Conservation (phyloP, 2,888 invertebrate species). For the Cheilosia variabilis region DNA sequence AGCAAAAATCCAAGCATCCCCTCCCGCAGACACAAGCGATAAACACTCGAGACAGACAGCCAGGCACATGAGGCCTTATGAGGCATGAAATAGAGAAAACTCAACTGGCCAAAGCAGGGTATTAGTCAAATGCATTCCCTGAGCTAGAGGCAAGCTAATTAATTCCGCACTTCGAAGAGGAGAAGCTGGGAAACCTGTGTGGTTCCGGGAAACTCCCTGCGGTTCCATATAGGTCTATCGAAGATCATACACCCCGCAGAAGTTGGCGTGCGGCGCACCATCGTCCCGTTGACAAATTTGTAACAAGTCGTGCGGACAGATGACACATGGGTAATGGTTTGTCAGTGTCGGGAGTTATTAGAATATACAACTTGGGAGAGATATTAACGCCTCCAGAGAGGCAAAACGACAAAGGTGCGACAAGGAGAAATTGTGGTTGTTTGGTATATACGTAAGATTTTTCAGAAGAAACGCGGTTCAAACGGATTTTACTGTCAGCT, state of each 20-base stretch:
- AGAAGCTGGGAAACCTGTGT: neutral
- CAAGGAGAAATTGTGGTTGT: slow-evolving; percentile 40
- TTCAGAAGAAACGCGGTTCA: neutral
- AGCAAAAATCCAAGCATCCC: slow-evolving; percentile 23
- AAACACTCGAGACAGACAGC: slow-evolving; percentile 20
- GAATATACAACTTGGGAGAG: slow-evolving; percentile 41
- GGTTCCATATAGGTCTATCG: neutral
- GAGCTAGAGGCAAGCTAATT: slow-evolving; percentile 15
- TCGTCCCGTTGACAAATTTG: slow-evolving; percentile 58
- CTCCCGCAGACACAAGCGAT: slow-evolving; percentile 1
- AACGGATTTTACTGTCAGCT: neutral
- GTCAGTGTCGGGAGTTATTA: slow-evolving; percentile 50
- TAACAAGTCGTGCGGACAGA: slow-evolving; percentile 52
- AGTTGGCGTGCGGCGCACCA: neutral
- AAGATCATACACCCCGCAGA: slow-evolving; percentile 10
- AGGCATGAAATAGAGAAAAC: slow-evolving; percentile 42
- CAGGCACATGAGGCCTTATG: slow-evolving; percentile 34
- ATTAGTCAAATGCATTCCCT: slow-evolving; percentile 13
- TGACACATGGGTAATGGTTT: slow-evolving; percentile 61
- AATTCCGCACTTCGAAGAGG: slow-evolving; percentile 20
- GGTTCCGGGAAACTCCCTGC: slow-evolving; percentile 58
- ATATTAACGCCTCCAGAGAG: slow-evolving; percentile 57
- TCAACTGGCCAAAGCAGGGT: slow-evolving; percentile 20
- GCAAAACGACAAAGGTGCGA: slow-evolving; percentile 22
- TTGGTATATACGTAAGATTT: too few relatives aligned